Evolutionary conservation across 2,888 invertebrate species (phyloP).

Genomic region (Petrophora chlorosata): DNA sequence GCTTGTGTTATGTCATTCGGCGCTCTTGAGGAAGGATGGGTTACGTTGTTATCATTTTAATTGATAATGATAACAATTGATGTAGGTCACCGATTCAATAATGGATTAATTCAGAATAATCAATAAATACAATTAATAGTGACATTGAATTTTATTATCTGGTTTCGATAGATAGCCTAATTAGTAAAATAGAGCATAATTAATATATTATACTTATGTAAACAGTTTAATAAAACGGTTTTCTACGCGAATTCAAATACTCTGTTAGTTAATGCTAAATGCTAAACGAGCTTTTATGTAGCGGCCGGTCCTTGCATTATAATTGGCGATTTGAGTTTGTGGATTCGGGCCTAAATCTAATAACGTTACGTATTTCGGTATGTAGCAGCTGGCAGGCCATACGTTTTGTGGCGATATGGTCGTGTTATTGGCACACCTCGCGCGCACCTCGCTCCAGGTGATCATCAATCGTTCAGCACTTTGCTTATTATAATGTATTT

Average conservation of each 20-base stretch:
- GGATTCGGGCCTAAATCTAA: too few relatives aligned
- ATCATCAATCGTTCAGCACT: neutral
- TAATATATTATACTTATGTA: too few relatives aligned
- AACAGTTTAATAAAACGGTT: too few relatives aligned
- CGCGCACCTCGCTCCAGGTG: neutral
- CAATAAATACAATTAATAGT: neutral
- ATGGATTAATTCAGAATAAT: neutral
- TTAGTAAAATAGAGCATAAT: too few relatives aligned
- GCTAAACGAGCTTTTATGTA: too few relatives aligned
- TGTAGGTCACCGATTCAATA: neutral
- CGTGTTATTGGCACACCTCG: neutral
- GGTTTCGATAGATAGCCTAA: too few relatives aligned
- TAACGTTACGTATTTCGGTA: neutral
- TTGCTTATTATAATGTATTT: neutral
- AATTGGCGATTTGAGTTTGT: too few relatives aligned
- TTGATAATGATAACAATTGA: too few relatives aligned
- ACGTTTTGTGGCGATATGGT: neutral
- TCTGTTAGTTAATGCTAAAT: too few relatives aligned
- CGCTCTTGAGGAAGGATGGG: neutral
- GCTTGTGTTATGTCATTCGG: neutral
- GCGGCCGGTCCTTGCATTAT: too few relatives aligned
- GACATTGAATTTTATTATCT: neutral
- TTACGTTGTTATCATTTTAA: neutral
- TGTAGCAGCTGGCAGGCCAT: neutral
- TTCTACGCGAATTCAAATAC: too few relatives aligned